Evolutionary conservation across 2,888 invertebrate genomes (phyloP), one percentile per base, ranked within the genome.

Genomic region (Phalera bucephala): DNA sequence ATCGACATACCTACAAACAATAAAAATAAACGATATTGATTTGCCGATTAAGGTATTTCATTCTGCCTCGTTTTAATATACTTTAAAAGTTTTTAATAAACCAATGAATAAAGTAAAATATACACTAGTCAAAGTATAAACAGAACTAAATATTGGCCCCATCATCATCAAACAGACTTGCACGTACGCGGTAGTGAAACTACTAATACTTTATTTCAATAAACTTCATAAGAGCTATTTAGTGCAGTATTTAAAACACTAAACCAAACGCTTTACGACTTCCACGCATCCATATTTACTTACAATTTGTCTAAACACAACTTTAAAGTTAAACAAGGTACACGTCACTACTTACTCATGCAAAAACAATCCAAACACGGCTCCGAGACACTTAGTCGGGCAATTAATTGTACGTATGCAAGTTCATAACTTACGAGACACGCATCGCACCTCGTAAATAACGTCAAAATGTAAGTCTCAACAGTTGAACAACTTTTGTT

Each of bases 341-440:
- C 64, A 64, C 52, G 59, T 66, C 67, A 55, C 63, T 77, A 88
- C 88, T 88, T 85, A 88, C 87, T 83, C 80, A 72, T 71, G 63
- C 78, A 64, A 72, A 77, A 80, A 81, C 72, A 84, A 85, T 86
- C 87, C 86, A 80, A 85, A 76, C 53, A 69, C 57, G 45, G 56
- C 52, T 50, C 48, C 45, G 70, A 60, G 71, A 79, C 80, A 80
- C 81, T 80, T 72, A 70, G 67, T 68, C 36, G 48, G 32, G 74
- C 74, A 74, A 86, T 87, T 86, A 86, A 83, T 82, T 80, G 71
- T 58, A 79, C 74, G 72, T 79, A 79, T 76, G 71, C 69, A 76
- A 86, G 86, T 87, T 81, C 79, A 84, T 86, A 83, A 80, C 62
- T 80, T 82, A 76, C 75, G 74, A 73, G 69, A 80, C 72, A 72